phyloP scores from a whole-genome alignment of 2,797 vertebrate genomes.

The Crenichthys baileyi region DNA sequence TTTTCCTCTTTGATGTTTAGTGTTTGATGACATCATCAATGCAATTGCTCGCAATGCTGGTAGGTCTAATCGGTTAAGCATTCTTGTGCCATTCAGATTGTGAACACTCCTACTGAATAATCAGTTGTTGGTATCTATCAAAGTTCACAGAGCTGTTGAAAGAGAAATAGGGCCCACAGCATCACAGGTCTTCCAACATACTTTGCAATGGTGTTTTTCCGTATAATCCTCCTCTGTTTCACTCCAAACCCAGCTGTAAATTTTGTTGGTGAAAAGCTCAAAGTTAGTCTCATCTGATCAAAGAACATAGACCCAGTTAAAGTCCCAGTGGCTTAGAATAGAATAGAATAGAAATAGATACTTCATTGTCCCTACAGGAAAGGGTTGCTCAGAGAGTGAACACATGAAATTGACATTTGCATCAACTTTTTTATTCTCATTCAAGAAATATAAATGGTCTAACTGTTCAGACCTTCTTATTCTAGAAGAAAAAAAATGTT shows the following conservation, averaged over 20 bases:
- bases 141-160: background rate
- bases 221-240: background rate
- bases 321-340: background rate
- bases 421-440: too few species aligned
- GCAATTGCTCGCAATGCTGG: slow-evolving; percentile 89
- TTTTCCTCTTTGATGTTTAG: slow-evolving; percentile 71
- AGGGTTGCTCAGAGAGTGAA: too few species aligned
- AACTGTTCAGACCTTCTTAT: too few species aligned
- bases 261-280: background rate
- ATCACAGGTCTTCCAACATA: background rate
- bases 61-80: slow-evolving; percentile 59
- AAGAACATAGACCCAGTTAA: background rate
- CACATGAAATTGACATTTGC: too few species aligned
- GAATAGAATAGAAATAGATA: too few species aligned
- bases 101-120: background rate
- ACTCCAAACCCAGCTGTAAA: background rate
- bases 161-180: background rate
- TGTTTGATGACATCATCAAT: slow-evolving; percentile 93
- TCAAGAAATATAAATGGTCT: too few species aligned
- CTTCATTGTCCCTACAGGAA: too few species aligned
- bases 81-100: background rate
- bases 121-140: background rate
- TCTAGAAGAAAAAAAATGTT: too few species aligned
- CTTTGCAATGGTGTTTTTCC: background rate
- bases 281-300: background rate